These are phyloP conservation scores for Epinephelus awoara DNA, from an alignment of 2,797 vertebrate genomes.

Conservation along the genomic window DNA sequence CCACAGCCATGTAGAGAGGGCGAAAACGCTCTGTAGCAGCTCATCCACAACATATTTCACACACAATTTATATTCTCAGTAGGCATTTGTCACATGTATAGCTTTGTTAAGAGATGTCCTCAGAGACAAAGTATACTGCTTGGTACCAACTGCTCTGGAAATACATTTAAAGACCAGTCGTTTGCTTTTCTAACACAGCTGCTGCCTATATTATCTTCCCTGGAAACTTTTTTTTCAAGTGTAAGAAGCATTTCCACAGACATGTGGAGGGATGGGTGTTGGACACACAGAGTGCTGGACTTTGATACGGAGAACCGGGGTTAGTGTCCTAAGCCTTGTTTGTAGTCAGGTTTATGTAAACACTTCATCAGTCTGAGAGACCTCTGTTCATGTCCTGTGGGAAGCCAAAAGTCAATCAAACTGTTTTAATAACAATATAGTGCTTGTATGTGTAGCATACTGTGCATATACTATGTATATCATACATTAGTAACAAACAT, in stretches of 20 bases:
- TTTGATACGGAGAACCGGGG: too few relatives aligned
- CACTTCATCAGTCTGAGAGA: too few relatives aligned
- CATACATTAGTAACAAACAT: too few relatives aligned
- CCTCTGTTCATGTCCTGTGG: too few relatives aligned
- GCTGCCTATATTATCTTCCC: background rate
- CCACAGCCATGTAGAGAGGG: slow-evolving; percentile 46
- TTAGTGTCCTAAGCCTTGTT: too few relatives aligned
- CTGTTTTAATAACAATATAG: too few relatives aligned
- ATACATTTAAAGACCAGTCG: background rate
- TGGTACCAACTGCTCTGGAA: background rate
- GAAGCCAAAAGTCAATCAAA: too few relatives aligned
- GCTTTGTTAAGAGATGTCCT: slow-evolving; percentile 38
- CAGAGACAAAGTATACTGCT: background rate
- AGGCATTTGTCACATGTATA: slow-evolving; percentile 37
- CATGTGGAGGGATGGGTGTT: background rate
- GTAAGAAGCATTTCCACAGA: background rate
- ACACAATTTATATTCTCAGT: slow-evolving; percentile 43
- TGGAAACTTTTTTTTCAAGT: background rate
- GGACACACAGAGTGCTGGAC: too few relatives aligned
- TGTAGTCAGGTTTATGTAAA: too few relatives aligned
- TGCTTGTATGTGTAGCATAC: too few relatives aligned
- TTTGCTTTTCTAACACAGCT: background rate
- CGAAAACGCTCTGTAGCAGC: slow-evolving; percentile 26
- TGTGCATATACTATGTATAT: too few relatives aligned
- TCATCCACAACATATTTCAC: slow-evolving; percentile 44